Evolutionary conservation across 2,113 vertebrate species (phyloP).

Genomic region (Cnemophilus loriae): DNA sequence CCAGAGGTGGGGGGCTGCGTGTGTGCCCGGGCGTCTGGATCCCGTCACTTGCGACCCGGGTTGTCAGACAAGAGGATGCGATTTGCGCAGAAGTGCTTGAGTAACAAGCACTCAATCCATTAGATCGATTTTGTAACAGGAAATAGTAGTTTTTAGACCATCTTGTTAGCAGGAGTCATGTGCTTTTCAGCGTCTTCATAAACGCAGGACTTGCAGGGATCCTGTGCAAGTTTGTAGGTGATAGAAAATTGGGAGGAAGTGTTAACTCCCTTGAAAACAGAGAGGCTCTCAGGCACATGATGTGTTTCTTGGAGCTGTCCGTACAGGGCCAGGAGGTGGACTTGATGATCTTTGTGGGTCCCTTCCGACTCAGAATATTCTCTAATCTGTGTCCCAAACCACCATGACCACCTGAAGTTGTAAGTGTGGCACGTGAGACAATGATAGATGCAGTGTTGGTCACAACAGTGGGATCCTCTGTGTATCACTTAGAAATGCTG

Average conservation of each 20-base stretch:
- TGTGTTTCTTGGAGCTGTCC: background rate
- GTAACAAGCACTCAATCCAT: accelerated
- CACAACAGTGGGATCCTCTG: accelerated
- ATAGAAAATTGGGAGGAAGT: background rate
- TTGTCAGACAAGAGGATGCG: accelerated
- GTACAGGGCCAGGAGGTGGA: background rate
- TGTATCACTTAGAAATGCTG: accelerated
- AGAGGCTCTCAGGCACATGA: too few species aligned
- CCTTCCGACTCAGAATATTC: background rate
- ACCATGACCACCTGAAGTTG: background rate
- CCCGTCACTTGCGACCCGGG: accelerated
- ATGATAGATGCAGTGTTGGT: accelerated
- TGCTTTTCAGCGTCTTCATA: background rate
- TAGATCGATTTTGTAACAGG: background rate
- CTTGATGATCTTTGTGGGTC: background rate
- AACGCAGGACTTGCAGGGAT: background rate
- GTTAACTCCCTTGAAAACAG: background rate
- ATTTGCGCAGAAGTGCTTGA: background rate
- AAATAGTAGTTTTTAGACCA: background rate
- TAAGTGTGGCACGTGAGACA: accelerated
- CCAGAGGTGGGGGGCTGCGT: background rate
- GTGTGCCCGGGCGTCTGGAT: background rate
- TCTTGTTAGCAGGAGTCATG: accelerated
- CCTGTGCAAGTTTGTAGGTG: background rate
- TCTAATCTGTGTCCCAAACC: too few species aligned